Percentiles rank a stretch among this genome's conserved stretches.
phyloP scores from a whole-genome alignment of 2,797 vertebrate species.

The Leptoclinus maculatus region DNA sequence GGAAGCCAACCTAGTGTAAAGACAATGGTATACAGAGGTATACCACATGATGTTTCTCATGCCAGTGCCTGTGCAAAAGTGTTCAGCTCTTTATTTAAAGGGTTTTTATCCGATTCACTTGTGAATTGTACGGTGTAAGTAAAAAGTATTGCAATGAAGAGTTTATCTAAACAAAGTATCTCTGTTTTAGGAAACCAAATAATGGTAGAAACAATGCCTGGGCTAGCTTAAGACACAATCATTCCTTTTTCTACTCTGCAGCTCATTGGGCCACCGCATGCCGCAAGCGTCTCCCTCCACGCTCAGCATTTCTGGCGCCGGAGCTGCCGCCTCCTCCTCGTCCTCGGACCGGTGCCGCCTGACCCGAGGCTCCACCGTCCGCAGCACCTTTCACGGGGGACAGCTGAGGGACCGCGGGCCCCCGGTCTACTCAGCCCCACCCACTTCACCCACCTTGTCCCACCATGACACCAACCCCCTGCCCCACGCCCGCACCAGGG shows the following conservation, averaged over 20 bases:
- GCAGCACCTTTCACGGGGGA: conserved; percentile 95
- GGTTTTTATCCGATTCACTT: not conserved
- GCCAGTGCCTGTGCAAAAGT: not conserved
- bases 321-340: conserved; percentile 85
- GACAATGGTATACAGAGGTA: not conserved
- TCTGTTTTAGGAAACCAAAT: not conserved
- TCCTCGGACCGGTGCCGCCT: conserved; percentile 89
- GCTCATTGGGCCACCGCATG: conserved; percentile 87
- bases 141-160: not conserved
- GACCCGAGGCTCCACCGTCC: conserved; percentile 90
- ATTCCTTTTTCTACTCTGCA: conserved; percentile 45
- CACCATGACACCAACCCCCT: conserved; percentile 89
- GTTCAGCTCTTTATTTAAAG: not conserved
- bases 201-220: not conserved
- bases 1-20: not conserved
- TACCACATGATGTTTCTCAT: not conserved
- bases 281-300: conserved; percentile 91
- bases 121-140: not conserved
- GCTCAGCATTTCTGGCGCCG: conserved; percentile 89
- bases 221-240: not conserved
- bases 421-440: conserved; percentile 88
- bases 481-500: conserved; percentile 88
- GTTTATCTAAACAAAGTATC: not conserved
- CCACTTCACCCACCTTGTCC: conserved; percentile 90
- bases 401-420: conserved; percentile 91